Conservation (phyloP, 2,888 invertebrate genomes). For the Calliscelio sp. region DNA sequence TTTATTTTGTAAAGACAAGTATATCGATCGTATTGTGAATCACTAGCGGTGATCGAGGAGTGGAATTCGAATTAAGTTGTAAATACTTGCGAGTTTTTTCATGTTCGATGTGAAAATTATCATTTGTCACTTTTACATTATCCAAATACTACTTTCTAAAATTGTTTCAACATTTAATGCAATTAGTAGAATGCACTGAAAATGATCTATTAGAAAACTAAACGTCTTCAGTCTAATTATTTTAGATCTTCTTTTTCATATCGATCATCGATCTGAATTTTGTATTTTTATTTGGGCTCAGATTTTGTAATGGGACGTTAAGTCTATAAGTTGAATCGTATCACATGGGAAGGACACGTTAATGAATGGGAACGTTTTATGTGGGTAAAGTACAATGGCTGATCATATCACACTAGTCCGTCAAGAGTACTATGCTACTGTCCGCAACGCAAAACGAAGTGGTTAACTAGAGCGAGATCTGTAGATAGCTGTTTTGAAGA, state of each 20-base stretch:
- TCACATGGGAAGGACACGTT: slow-evolving; percentile 36
- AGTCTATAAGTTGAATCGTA: slow-evolving; percentile 56
- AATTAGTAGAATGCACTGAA: no score
- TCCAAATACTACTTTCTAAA: no score
- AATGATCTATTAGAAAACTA: no score
- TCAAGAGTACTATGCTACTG: slow-evolving; percentile 76
- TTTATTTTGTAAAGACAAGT: no score
- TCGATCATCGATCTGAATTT: neutral
- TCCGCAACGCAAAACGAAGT: slow-evolving; percentile 59
- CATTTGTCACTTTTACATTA: no score
- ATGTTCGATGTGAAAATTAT: no score
- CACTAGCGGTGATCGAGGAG: neutral
- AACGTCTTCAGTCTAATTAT: no score
- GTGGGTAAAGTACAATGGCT: slow-evolving; percentile 78
- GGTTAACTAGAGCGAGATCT: slow-evolving; percentile 25
- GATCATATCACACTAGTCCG: slow-evolving; percentile 82
- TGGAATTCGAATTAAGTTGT: no score
- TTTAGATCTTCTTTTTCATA: no score
- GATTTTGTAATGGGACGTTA: slow-evolving; percentile 17
- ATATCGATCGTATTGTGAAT: no score
- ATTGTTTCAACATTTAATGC: no score
- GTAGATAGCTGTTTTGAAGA: slow-evolving; percentile 52
- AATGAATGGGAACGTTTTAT: slow-evolving; percentile 25
- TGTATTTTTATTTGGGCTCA: neutral
- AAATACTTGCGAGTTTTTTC: no score